phyloP scores from a whole-genome alignment of 2,888 invertebrate species.

The Patella caerulea region DNA sequence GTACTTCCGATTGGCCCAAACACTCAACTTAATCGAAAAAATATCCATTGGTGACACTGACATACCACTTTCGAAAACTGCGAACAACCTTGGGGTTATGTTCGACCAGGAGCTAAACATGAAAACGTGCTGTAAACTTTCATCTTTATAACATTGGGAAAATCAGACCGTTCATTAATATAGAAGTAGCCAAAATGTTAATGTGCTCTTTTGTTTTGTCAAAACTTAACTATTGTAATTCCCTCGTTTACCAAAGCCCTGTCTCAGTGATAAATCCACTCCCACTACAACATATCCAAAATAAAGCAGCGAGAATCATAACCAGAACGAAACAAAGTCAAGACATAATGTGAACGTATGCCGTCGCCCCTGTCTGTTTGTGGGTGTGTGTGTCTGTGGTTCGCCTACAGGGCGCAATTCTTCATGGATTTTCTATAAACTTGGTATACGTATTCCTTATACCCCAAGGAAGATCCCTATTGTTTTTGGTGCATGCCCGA shows the following conservation, averaged over 20 bases:
- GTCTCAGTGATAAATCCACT: background rate
- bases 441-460: no score
- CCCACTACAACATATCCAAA: conserved; percentile 14
- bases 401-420: no score
- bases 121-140: background rate
- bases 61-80: background rate
- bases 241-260: background rate
- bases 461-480: no score
- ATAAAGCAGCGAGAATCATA: conserved; percentile 15
- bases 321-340: conserved; percentile 6
- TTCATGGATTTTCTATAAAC: no score
- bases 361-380: no score
- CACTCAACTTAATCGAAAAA: no score
- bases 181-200: background rate
- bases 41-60: background rate
- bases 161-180: background rate
- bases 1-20: background rate
- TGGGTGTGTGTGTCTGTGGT: no score
- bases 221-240: conserved; percentile 10
- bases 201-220: background rate
- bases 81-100: background rate
- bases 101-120: background rate
- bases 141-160: conserved; percentile 14
- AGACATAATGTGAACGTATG: no score
- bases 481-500: no score